Evolutionary conservation across 1,140 invertebrate species (phyloP), one percentile per base, ranked within the genome.

Genomic region (Fopius arisanus): DNA sequence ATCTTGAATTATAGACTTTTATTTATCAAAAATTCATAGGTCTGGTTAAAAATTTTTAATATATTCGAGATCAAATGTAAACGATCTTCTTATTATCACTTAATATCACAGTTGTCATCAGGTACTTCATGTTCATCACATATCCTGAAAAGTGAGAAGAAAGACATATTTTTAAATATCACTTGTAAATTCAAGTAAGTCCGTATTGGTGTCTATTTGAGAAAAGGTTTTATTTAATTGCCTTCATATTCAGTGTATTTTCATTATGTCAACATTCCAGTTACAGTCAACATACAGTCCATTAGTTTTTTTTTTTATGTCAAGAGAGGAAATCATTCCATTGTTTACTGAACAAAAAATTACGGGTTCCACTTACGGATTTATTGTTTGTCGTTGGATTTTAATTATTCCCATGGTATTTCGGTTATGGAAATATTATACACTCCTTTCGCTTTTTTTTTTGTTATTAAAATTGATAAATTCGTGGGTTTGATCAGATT

Each of bases 101-200:
- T 65, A 31, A 65, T 65, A 65, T 65, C 62, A 65, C 62, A 65
- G 62, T 31, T 65, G 26, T 29, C 29, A 65, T 65, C 62, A 65
- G 62, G 62, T 65, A 65, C 28, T 37, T 65, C n/a, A 19, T 65
- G 28, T 33, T 33, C n/a, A 65, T 33, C 62, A 33, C 62, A 33
- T 29, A 33, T 31, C 62, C 62, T 65, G 62, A 65, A 65, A 65
- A 31, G 31, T 29, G 29, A 65, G n/a, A 65, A 65, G 54, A 59
- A 19, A 54, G 3, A 59, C 14, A 59, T 28, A 26, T 28, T 59
- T 59, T 48, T 16, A 48, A 48, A 16, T 16, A 48, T n/a, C 43
- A 48, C 16, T 14, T 5, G 21, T 59, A 6, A 19, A 14, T 59
- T 5, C 2, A 10, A 26, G 10, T 59, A 14, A 59, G 14, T 59